Evolutionary conservation across 2,888 invertebrate species (phyloP), one percentile per base, ranked within the genome.

Genomic region (Epirrhoe tristata): DNA sequence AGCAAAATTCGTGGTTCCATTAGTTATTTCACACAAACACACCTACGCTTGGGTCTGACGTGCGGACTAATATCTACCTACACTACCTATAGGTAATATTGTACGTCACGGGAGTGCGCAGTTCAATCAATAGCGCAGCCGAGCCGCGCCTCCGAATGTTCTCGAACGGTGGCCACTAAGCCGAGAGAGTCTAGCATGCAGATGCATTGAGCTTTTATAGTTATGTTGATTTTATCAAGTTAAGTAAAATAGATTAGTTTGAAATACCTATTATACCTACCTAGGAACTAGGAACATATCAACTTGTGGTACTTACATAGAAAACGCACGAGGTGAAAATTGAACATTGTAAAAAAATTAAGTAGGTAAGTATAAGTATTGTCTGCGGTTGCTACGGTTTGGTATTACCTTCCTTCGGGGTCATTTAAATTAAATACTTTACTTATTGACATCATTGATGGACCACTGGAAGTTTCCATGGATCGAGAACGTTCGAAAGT

Each of bases 101-200:
- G 12, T 57, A 64, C 61, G 64, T 68, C 61, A 65, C 58, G 10
- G 57, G 60, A 36, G 48, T 6, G 48, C 7, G 24, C 16, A 55
- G 54, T 54, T 63, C 60, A 57, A 58, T 68, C 58, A 6, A 48
- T 48, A 16, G 39, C 39, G 34, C 34, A 43, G 10, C 34, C 51
- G 43, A 56, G 62, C 56, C 56, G 50, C 55, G 66, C 48, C 57
- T 36, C 14, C 48, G 43, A 63, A 63, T 16, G 17, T 59, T 67
- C 67, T 56, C 39, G 67, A 67, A 63, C 55, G 32, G 51, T 5
- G 39, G 12, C 58, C 63, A 58, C 58, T 58, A 63, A 32, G 63
- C 58, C 43, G 34, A 24, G 17, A 7, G 16, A 54, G 43, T 12
- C 43, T 43, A 12, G 5, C 1, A 24, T 24, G 24, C 24, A 24